These are phyloP conservation scores for Yponomeuta cagnagella DNA, from an alignment of 2,888 invertebrate species.

Conservation along the genomic window DNA sequence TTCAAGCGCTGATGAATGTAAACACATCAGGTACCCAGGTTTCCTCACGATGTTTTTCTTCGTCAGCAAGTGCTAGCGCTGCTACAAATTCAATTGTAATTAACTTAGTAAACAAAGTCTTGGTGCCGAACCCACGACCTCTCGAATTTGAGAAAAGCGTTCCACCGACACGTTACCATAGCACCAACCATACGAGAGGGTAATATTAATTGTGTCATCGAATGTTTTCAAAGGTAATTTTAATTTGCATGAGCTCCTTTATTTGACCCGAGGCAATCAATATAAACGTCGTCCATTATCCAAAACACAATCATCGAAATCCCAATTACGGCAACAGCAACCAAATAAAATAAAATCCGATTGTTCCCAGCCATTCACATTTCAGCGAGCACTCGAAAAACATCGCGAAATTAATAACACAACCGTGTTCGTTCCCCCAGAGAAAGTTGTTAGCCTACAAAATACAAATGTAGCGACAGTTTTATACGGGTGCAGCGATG, in stretches of 20 bases:
- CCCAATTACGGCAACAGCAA: background rate
- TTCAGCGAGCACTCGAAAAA: background rate
- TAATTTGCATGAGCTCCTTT: background rate
- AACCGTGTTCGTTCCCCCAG: constrained; percentile 21
- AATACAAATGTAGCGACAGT: constrained; percentile 11
- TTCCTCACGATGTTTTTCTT: no score
- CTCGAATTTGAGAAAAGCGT: no score
- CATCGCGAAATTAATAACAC: constrained; percentile 6
- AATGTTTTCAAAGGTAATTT: background rate
- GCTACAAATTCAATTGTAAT: no score
- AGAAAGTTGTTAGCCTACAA: constrained; percentile 15
- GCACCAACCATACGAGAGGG: background rate
- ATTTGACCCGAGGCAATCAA: background rate
- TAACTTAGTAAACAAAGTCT: no score
- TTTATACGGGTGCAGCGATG: constrained; percentile 35
- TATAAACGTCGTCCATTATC: background rate
- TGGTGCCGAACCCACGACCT: no score
- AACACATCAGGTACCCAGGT: no score
- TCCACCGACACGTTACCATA: background rate
- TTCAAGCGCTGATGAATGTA: no score
- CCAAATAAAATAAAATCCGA: background rate
- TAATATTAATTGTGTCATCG: background rate
- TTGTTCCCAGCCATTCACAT: background rate
- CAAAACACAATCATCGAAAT: constrained; percentile 1
- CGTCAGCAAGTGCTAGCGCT: no score